phyloP scores from a whole-genome alignment of 2,888 invertebrate species.

The Tryphoninae sp. region DNA sequence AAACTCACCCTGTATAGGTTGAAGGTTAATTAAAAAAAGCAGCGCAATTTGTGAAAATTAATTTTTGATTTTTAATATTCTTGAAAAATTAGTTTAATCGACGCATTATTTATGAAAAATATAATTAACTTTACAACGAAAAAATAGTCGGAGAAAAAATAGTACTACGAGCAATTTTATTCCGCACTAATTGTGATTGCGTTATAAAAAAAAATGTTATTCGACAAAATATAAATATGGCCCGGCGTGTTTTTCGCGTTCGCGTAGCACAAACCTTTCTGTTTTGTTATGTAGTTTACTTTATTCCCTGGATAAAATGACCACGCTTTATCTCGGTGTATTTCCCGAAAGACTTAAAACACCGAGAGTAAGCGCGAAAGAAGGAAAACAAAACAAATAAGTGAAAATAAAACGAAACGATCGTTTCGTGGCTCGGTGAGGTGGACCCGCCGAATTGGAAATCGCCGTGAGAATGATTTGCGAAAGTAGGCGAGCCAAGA shows the following conservation, averaged over 20 bases:
- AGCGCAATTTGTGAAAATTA: too few species aligned
- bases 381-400: background rate
- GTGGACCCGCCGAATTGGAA: slow-evolving; percentile 66
- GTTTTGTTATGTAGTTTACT: background rate
- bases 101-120: too few species aligned
- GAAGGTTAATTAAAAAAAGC: background rate
- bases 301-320: background rate
- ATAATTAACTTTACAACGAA: too few species aligned
- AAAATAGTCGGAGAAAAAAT: too few species aligned
- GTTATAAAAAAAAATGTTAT: too few species aligned
- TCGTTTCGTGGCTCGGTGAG: slow-evolving; percentile 40
- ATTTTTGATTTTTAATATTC: too few species aligned
- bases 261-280: background rate
- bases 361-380: background rate
- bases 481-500: background rate
- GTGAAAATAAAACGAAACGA: slow-evolving; percentile 4
- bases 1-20: too few species aligned
- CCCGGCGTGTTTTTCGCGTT: background rate
- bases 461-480: slow-evolving; percentile 61
- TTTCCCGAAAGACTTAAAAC: slow-evolving; percentile 15
- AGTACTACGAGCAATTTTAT: too few species aligned
- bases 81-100: too few species aligned
- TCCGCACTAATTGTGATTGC: too few species aligned
- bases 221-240: too few species aligned
- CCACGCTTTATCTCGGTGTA: background rate